Evolutionary conservation across 2,797 vertebrate species (phyloP).

Genomic region (Spheniscus humboldti): DNA sequence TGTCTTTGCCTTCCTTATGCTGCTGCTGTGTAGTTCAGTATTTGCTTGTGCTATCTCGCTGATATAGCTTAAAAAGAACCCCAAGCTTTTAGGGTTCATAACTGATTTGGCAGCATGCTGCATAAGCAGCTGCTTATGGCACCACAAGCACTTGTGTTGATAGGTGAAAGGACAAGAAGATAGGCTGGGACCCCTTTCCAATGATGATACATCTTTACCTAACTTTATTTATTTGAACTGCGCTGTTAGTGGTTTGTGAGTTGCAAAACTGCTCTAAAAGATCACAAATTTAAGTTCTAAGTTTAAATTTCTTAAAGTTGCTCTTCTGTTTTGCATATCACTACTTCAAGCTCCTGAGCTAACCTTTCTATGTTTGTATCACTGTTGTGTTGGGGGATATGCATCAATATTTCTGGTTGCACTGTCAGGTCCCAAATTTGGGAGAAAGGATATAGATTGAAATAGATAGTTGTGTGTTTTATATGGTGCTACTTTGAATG

Average conservation of each 20-base stretch:
- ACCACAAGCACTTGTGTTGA: not conserved
- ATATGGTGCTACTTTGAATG: not conserved
- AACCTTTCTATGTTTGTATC: not conserved
- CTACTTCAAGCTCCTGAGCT: not conserved
- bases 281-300: not conserved
- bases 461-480: not conserved
- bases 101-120: not conserved
- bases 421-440: not conserved
- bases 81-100: not conserved
- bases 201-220: not conserved
- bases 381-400: not conserved
- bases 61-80: not conserved
- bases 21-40: not conserved
- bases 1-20: not conserved
- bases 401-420: not conserved
- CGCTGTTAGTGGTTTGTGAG: not conserved
- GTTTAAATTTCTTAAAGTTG: not conserved
- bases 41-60: not conserved
- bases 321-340: not conserved
- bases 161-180: not conserved
- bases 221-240: not conserved
- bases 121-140: not conserved
- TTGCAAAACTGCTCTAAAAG: not conserved
- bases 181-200: not conserved
- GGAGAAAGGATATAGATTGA: not conserved